phyloP scores from a whole-genome alignment of 2,797 vertebrate species.

The Neomorphus geoffroyi region DNA sequence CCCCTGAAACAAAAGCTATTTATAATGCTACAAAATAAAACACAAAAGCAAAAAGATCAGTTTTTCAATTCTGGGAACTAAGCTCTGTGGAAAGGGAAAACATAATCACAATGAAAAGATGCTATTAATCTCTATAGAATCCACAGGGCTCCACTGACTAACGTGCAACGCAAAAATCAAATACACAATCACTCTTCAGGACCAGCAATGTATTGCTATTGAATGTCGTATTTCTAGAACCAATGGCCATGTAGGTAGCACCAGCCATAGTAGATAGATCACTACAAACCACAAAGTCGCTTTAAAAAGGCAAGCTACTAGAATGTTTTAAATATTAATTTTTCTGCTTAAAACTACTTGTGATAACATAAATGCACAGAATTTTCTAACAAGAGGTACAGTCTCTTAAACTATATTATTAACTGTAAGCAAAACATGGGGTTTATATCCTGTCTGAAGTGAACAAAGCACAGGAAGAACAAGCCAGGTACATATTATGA shows the following conservation, averaged over 20 bases:
- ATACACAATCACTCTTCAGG: not conserved
- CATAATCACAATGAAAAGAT: not conserved
- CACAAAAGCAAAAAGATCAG: not conserved
- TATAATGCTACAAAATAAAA: not conserved
- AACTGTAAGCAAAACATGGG: not conserved
- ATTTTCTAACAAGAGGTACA: not conserved
- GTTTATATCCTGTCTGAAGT: not conserved
- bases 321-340: not conserved
- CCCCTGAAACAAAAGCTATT: not conserved
- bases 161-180: not conserved
- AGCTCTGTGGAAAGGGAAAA: not conserved
- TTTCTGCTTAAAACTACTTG: not conserved
- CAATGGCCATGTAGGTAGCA: not conserved
- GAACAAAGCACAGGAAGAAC: conserved; percentile 45
- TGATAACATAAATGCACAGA: not conserved
- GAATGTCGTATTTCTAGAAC: not conserved
- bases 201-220: accelerated
- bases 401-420: not conserved
- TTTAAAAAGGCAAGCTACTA: not conserved
- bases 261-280: not conserved
- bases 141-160: not conserved
- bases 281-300: not conserved
- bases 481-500: not conserved
- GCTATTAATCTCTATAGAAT: not conserved
- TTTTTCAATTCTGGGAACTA: not conserved